Evolutionary conservation across 2,113 vertebrate species (phyloP).

Genomic region (Danionella cerebrum): DNA sequence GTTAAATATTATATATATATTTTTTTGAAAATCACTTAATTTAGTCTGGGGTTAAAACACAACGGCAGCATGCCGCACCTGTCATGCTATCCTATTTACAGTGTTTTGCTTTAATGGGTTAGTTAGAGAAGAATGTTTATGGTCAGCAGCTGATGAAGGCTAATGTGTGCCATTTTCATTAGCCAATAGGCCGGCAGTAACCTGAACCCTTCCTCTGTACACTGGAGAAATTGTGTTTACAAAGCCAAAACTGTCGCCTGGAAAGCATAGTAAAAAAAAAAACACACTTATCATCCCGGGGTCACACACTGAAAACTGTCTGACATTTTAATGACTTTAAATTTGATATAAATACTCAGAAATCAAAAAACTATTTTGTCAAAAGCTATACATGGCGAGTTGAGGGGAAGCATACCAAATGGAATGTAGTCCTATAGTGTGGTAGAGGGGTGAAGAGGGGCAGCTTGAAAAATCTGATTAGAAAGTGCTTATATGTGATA

Average conservation of each 20-base stretch:
- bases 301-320: neutral
- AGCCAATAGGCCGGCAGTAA: neutral
- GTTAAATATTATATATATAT: no score
- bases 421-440: no score
- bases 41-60: no score
- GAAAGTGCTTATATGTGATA: no score
- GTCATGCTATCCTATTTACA: neutral
- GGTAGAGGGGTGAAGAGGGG: no score
- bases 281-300: neutral
- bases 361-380: no score
- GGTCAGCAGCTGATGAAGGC: constrained; percentile 14
- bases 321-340: no score
- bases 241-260: neutral
- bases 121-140: neutral
- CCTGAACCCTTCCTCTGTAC: neutral
- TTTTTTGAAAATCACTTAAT: no score
- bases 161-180: neutral
- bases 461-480: no score
- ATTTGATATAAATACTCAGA: no score
- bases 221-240: neutral
- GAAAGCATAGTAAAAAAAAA: neutral
- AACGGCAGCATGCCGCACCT: neutral
- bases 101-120: neutral
- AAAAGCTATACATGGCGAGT: no score
- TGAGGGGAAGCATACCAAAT: no score